phyloP scores from a whole-genome alignment of 2,888 invertebrate genomes.

The Aelia acuminata region DNA sequence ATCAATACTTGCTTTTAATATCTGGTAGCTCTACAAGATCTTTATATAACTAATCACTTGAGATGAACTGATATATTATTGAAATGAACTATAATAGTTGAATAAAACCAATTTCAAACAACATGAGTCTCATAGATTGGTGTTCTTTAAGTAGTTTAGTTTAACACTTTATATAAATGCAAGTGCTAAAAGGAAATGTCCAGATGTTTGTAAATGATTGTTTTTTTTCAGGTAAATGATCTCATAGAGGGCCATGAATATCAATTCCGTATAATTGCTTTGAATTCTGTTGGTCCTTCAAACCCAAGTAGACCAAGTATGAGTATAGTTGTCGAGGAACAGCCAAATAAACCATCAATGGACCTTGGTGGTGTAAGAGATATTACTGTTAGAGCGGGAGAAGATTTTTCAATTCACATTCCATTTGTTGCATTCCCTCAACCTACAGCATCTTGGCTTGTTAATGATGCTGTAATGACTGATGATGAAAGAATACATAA shows the following conservation, averaged over 20 bases:
- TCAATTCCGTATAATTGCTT: constrained; percentile 94
- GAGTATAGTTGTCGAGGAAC: constrained; percentile 87
- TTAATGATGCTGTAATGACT: constrained; percentile 86
- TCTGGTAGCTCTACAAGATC: too few species aligned
- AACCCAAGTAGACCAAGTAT: constrained; percentile 87
- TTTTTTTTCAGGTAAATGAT: constrained; percentile 75
- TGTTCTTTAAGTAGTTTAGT: too few species aligned
- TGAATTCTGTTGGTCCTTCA: constrained; percentile 89
- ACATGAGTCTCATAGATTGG: too few species aligned
- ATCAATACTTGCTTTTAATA: too few species aligned
- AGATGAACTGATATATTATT: too few species aligned
- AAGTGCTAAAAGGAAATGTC: neutral
- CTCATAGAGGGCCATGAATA: constrained; percentile 94
- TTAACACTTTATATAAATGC: too few species aligned
- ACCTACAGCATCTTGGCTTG: constrained; percentile 94
- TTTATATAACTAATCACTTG: too few species aligned
- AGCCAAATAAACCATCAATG: constrained; percentile 96
- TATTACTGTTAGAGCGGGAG: constrained; percentile 96
- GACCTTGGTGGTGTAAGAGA: constrained; percentile 94
- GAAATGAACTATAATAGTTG: too few species aligned
- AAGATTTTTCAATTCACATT: constrained; percentile 96
- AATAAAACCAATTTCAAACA: too few species aligned
- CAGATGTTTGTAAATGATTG: neutral
- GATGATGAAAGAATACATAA: constrained; percentile 87
- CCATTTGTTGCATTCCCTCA: constrained; percentile 97